These are phyloP conservation scores for Lithobates pipiens DNA, from an alignment of 2,797 vertebrate genomes.

Conservation along the genomic window DNA sequence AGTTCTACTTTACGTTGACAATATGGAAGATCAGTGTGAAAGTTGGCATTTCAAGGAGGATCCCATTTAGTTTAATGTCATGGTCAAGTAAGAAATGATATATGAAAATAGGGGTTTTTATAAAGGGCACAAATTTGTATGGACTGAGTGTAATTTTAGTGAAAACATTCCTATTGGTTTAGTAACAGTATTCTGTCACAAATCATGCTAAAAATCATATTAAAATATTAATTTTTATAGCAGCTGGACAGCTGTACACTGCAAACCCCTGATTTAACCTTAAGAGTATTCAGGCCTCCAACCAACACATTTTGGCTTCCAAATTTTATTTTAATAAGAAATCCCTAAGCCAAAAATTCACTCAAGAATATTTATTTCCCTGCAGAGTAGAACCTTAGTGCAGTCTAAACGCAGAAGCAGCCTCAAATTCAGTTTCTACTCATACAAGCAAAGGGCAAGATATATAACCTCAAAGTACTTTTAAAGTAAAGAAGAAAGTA, in stretches of 20 bases:
- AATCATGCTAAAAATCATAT: background rate
- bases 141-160: too few species aligned
- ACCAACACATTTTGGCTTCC: slow-evolving; percentile 38
- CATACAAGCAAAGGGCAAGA: background rate
- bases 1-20: too few species aligned
- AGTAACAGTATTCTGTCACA: background rate
- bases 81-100: too few species aligned
- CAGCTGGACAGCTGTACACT: slow-evolving; percentile 21
- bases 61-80: too few species aligned
- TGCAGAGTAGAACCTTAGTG: slow-evolving; percentile 15
- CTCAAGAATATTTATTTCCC: slow-evolving; percentile 47
- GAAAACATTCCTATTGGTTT: too few species aligned
- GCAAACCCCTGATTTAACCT: slow-evolving; percentile 18
- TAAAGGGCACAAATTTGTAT: too few species aligned
- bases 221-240: slow-evolving; percentile 22
- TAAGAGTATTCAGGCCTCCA: slow-evolving; percentile 34
- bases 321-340: slow-evolving; percentile 39
- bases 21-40: too few species aligned
- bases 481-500: slow-evolving; percentile 9
- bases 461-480: slow-evolving; percentile 1
- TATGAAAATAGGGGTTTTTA: too few species aligned
- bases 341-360: slow-evolving; percentile 40
- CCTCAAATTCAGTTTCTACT: slow-evolving; percentile 7
- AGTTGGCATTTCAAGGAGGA: too few species aligned
- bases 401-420: slow-evolving; percentile 19